phyloP scores from a whole-genome alignment of 2,888 invertebrate genomes.

The Folsomia manolachei region DNA sequence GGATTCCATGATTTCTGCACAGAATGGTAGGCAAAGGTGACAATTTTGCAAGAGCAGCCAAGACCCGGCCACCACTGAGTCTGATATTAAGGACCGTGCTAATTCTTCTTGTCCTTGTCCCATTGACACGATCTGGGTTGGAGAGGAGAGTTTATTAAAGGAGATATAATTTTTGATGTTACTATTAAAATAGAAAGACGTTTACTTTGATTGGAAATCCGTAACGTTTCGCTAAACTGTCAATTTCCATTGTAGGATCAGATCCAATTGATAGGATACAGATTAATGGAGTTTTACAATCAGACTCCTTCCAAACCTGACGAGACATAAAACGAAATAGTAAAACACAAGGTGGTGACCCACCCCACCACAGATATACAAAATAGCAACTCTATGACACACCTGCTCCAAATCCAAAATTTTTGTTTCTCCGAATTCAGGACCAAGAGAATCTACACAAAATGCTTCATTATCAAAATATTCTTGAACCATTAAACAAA shows the following conservation, averaged over 20 bases:
- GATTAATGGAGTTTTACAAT: constrained; percentile 80
- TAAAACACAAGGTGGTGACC: neutral
- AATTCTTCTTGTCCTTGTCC: constrained; percentile 94
- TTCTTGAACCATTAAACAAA: too few relatives aligned
- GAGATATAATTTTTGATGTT: neutral
- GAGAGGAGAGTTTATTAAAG: neutral
- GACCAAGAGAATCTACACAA: constrained; percentile 70
- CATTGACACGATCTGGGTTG: constrained; percentile 74
- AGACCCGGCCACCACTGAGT: constrained; percentile 74
- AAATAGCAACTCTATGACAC: constrained; percentile 9
- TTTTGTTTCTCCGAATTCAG: constrained; percentile 85
- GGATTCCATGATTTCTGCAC: constrained; percentile 86
- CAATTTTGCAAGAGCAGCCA: constrained; percentile 96
- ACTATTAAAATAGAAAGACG: too few relatives aligned
- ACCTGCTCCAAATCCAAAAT: constrained; percentile 82
- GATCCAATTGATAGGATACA: constrained; percentile 93
- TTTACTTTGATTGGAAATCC: constrained; percentile 56
- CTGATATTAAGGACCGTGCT: constrained; percentile 75
- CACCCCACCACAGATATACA: neutral
- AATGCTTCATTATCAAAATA: neutral
- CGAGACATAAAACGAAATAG: constrained; percentile 54
- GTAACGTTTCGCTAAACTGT: constrained; percentile 77
- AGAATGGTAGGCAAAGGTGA: constrained; percentile 91
- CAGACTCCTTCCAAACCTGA: constrained; percentile 89
- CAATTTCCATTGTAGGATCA: constrained; percentile 93